Conservation (phyloP, 2,888 invertebrate genomes). For the Eilema sororculum region DNA sequence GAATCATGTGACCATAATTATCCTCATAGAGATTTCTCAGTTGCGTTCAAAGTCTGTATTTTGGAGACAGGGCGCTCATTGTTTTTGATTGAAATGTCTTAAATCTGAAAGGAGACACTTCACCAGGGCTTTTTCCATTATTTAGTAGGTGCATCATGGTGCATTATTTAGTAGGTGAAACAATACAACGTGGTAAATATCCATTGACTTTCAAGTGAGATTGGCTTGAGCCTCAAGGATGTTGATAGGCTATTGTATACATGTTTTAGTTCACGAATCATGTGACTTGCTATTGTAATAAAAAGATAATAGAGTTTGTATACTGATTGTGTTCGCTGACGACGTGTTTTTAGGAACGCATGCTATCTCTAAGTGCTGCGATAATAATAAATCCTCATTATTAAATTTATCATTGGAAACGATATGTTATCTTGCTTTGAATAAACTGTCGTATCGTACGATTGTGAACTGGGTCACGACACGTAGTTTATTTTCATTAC, state of each 20-base stretch:
- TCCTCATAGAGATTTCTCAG: too few relatives aligned
- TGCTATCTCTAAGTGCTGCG: slow-evolving; percentile 51
- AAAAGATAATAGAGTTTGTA: slow-evolving; percentile 34
- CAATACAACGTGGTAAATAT: too few relatives aligned
- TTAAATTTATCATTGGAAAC: slow-evolving; percentile 61
- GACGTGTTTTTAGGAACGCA: slow-evolving; percentile 33
- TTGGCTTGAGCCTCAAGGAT: too few relatives aligned
- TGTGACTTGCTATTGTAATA: slow-evolving; percentile 42
- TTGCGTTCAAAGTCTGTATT: too few relatives aligned
- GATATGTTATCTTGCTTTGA: slow-evolving; percentile 46
- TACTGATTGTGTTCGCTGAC: slow-evolving; percentile 37
- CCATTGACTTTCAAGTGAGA: too few relatives aligned
- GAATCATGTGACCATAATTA: slow-evolving; percentile 36
- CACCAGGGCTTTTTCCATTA: too few relatives aligned
- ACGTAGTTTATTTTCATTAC: slow-evolving; percentile 48
- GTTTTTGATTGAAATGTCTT: too few relatives aligned
- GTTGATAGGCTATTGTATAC: too few relatives aligned
- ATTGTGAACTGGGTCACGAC: slow-evolving; percentile 66
- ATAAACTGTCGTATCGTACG: slow-evolving; percentile 54
- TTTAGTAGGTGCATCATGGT: too few relatives aligned
- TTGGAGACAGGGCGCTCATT: too few relatives aligned
- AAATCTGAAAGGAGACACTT: too few relatives aligned
- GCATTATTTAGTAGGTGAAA: too few relatives aligned
- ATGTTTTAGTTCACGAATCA: slow-evolving; percentile 27
- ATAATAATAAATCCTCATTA: slow-evolving; percentile 61